A percentile compares a stretch with the other conserved stretches of the same genome.
Evolutionary conservation across 2,888 invertebrate species (phyloP).

Genomic region (Ischnus inquisitorius): DNA sequence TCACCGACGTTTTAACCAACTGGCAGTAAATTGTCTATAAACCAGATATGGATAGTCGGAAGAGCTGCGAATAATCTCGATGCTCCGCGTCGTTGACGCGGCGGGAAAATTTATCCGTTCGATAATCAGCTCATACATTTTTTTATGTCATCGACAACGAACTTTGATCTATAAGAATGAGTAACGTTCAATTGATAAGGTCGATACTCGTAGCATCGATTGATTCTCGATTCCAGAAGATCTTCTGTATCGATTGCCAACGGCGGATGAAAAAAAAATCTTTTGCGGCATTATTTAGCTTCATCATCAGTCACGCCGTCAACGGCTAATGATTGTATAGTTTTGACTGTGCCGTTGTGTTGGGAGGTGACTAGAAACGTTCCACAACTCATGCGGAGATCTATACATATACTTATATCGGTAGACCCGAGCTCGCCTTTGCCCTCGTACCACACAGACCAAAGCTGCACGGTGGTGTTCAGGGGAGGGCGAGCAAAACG

Average conservation of each 20-base stretch:
- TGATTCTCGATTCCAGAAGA: no score
- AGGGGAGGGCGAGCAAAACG: not conserved
- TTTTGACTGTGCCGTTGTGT: not conserved
- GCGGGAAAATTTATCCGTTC: no score
- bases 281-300: not conserved
- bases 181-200: no score
- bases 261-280: not conserved
- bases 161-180: no score
- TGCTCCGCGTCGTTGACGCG: no score
- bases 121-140: no score
- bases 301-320: not conserved
- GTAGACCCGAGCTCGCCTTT: not conserved
- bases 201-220: no score
- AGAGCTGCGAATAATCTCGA: no score
- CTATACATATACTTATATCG: not conserved
- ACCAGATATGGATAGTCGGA: not conserved
- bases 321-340: slow-evolving; percentile 35
- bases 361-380: not conserved
- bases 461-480: not conserved
- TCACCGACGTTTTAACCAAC: slow-evolving; percentile 17
- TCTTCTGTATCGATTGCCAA: not conserved
- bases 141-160: no score
- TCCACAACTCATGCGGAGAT: not conserved
- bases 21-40: slow-evolving; percentile 9
- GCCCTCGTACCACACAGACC: not conserved